Evolutionary conservation across 2,888 invertebrate species (phyloP), one percentile per base, ranked within the genome.

Genomic region (Acleris sparsana): DNA sequence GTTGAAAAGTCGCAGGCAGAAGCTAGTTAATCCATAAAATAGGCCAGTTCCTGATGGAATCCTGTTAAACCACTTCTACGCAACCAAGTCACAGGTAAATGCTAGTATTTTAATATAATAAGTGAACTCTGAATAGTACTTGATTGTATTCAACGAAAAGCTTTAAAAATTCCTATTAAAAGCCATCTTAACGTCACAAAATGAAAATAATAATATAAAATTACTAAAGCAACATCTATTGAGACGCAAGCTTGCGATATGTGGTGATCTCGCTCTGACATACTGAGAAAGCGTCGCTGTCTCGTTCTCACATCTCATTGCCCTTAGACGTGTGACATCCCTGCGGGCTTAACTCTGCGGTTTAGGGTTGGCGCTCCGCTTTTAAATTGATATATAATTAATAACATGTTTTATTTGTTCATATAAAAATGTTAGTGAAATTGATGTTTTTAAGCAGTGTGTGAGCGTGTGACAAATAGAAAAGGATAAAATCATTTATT

Each of bases 291-390:
- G 46, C 78, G 59, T 69, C 64, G 72, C 65, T 58, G 70, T 87
- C 85, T 74, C 83, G 71, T 81, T 90, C 85, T 82, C 84, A 88
- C 88, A 86, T 86, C 88, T 89, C 87, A 81, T 86, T 88, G 87
- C 84, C 84, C 80, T 86, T 85, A 75, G 82, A 87, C 85, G 86
- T 88, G 88, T 88, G 88, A 89, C 89, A 90, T 89, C 91, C 89
- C 91, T 82, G 86, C 78, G 86, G 87, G 88, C 80, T 87, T 86
- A 85, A 85, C 83, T 84, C 79, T 82, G 81, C 71, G 78, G 78
- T 78, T 72, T 75, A 87, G 86, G 87, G 87, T 76, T 87, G 85
- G 71, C 69, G 22, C 29, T 22, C 39, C 18, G 0, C 17, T 56
- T 52, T 13, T 39, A 46, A 39, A 18, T 53, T 48, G n/a, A 49